Evolutionary conservation across 2,113 vertebrate genomes (phyloP), one percentile per base, ranked within the genome.

Genomic region (Salvelinus namaycush): DNA sequence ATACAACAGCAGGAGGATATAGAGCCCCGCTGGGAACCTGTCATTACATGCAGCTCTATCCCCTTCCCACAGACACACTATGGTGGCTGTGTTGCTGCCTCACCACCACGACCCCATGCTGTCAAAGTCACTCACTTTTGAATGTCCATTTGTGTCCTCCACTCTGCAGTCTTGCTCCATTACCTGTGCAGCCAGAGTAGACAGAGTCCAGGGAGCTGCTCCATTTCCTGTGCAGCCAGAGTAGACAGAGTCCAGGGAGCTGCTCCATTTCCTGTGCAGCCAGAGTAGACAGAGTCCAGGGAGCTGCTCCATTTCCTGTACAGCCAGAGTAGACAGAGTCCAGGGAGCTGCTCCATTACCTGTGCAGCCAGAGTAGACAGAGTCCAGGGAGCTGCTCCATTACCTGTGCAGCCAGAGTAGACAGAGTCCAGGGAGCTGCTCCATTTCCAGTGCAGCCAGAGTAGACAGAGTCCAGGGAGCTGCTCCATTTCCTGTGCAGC

Each of bases 201-300:
- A 64, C 60, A 64, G 20, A 24, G 2, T 22, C n/a, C 60, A 64
- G 60, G 68, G 60, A 79, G 75, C 54, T 57, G 54, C 54, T 57
- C 54, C 18, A 57, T 5, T 57, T 0, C 13, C 51, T 16, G 51
- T 57, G 0, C 18, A 18, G 51, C 12, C 51, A 13, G 16, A 13
- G 16, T 7, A 66, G 18, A 64, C 60, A 62, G 16, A 22, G 1
- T n/a, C 59, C 60, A 64, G 60, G 71, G 60, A 79, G 75, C 51
- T 57, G 51, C 51, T 57, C 16, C 18, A 57, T 5, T 57, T 5
- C 13, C 51, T 16, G 51, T 18, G 3, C 18, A 18, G 51, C 3
- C 51, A 13, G 51, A 13, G 14, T n/a, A 66, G 18, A 64, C 60
- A 62, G 16, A 22, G 5, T n/a, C 59, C 60, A 64, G 60, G 68